phyloP scores from a whole-genome alignment of 2,113 vertebrate genomes.

The Turnix velox region DNA sequence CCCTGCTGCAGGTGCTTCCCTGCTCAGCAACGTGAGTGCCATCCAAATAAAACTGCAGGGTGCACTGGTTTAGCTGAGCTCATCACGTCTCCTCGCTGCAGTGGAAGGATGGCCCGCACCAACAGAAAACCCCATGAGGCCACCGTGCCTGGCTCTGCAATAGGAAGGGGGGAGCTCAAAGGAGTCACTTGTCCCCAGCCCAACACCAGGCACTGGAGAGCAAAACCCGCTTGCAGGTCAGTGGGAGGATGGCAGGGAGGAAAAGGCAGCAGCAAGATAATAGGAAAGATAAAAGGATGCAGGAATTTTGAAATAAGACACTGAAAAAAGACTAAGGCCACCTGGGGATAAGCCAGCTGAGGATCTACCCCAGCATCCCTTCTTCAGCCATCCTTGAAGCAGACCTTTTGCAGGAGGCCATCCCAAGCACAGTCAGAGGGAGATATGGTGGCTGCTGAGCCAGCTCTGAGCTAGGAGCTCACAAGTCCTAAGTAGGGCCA shows the following conservation, averaged over 20 bases:
- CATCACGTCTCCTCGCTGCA: neutral
- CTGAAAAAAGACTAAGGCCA: neutral
- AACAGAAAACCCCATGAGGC: neutral
- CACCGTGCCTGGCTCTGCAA: accelerated
- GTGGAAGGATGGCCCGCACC: neutral
- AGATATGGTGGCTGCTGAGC: neutral
- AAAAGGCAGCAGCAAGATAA: neutral
- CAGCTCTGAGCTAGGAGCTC: accelerated
- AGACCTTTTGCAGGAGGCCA: neutral
- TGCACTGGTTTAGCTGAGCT: neutral
- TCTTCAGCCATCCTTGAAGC: neutral
- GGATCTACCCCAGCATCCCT: neutral
- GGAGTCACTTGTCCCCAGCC: neutral
- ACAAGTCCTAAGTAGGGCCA: neutral
- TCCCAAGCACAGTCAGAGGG: neutral
- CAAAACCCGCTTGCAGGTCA: neutral
- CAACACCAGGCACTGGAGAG: neutral
- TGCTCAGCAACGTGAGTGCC: neutral
- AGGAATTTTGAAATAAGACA: neutral
- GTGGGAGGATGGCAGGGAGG: neutral
- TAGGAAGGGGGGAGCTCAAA: neutral
- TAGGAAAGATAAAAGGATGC: neutral
- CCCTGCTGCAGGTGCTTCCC: conserved; percentile 34
- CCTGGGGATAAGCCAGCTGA: neutral
- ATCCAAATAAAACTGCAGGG: conserved; percentile 28